Evolutionary conservation across 2,797 vertebrate species (phyloP).

Genomic region (Melanotaenia boesemani): DNA sequence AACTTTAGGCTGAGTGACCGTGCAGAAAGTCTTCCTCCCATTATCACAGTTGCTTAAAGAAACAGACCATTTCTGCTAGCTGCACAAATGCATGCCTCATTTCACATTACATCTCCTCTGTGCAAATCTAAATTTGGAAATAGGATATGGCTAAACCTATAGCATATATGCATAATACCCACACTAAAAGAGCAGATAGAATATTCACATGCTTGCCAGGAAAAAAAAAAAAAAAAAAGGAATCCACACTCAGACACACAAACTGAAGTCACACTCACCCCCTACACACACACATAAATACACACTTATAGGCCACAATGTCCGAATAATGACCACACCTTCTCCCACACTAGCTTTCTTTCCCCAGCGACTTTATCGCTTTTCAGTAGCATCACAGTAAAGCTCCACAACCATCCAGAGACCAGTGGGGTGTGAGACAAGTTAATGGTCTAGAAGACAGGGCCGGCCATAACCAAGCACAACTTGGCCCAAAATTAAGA

Average conservation of each 20-base stretch:
- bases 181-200: slow-evolving; percentile 69
- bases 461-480: slow-evolving; percentile 50
- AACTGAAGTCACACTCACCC: slow-evolving; percentile 42
- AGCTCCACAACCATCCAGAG: slow-evolving; percentile 64
- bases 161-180: slow-evolving; percentile 77
- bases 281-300: slow-evolving; percentile 63
- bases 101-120: slow-evolving; percentile 92
- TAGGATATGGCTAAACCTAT: slow-evolving; percentile 86
- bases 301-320: slow-evolving; percentile 63
- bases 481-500: slow-evolving; percentile 58
- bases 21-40: slow-evolving; percentile 71
- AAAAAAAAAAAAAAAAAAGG: slow-evolving; percentile 20
- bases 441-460: slow-evolving; percentile 71
- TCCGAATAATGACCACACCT: slow-evolving; percentile 25
- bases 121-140: slow-evolving; percentile 94
- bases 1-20: slow-evolving; percentile 65
- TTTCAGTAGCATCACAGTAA: slow-evolving; percentile 77
- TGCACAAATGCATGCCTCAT: slow-evolving; percentile 93
- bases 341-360: slow-evolving; percentile 50
- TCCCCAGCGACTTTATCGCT: slow-evolving; percentile 58
- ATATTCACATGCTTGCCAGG: slow-evolving; percentile 71
- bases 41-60: slow-evolving; percentile 79
- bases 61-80: slow-evolving; percentile 76
- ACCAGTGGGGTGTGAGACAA: slow-evolving; percentile 65
- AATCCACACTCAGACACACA: slow-evolving; percentile 17